phyloP scores from a whole-genome alignment of 2,888 invertebrate genomes.

The Teleogryllus oceanicus region DNA sequence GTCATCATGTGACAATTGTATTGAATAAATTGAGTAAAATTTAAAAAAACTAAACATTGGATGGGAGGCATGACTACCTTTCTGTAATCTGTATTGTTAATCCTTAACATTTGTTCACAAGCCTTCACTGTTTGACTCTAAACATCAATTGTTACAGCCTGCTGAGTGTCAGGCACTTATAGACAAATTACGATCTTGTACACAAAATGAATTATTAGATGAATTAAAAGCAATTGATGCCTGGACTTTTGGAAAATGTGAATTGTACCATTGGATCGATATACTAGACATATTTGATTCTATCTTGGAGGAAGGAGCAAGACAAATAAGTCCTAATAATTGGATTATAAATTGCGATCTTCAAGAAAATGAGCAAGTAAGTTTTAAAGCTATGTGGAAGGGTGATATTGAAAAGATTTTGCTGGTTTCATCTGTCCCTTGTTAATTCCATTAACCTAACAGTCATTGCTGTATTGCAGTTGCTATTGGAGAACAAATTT shows the following conservation, averaged over 20 bases:
- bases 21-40: too few relatives aligned
- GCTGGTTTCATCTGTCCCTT: not conserved
- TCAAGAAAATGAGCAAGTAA: constrained; percentile 58
- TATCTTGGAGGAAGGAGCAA: constrained; percentile 71
- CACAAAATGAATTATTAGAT: constrained; percentile 60
- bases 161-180: constrained; percentile 74
- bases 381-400: constrained; percentile 35
- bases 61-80: too few relatives aligned
- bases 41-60: too few relatives aligned
- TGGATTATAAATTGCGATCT: constrained; percentile 74
- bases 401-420: not conserved
- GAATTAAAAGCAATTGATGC: constrained; percentile 70
- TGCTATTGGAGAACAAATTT: too few relatives aligned
- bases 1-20: too few relatives aligned
- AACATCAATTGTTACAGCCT: constrained; percentile 48
- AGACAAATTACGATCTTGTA: constrained; percentile 65
- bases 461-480: not conserved
- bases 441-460: not conserved
- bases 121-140: too few relatives aligned
- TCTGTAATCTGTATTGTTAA: too few relatives aligned
- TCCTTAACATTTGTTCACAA: too few relatives aligned
- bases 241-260: constrained; percentile 85
- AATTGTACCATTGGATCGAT: constrained; percentile 82
- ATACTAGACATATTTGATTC: constrained; percentile 72
- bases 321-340: constrained; percentile 56